Conservation (phyloP, 2,888 invertebrate species). For the Tenodera sinensis region DNA sequence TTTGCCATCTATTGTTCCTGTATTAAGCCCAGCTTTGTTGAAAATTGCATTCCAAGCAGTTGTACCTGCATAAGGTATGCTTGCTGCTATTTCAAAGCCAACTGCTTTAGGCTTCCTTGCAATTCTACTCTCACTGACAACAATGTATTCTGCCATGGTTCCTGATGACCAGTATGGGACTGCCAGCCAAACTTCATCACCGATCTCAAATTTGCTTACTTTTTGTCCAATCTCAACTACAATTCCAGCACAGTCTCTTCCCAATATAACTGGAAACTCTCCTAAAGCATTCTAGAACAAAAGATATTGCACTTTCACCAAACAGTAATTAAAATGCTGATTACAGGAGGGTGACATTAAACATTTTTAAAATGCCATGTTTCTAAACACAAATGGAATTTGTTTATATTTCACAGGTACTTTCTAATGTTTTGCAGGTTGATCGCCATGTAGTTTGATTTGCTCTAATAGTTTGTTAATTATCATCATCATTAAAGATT, state of each 20-base stretch:
- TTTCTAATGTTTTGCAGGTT: too few relatives aligned
- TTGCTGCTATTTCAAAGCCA: constrained; percentile 57
- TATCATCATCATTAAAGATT: too few relatives aligned
- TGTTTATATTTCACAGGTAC: too few relatives aligned
- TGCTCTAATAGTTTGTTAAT: too few relatives aligned
- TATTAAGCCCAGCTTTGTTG: constrained; percentile 47
- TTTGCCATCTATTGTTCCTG: constrained; percentile 50
- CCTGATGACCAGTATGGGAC: constrained; percentile 57
- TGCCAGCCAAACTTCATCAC: constrained; percentile 59
- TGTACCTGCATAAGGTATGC: constrained; percentile 58
- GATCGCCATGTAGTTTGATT: too few relatives aligned
- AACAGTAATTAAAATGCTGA: too few relatives aligned
- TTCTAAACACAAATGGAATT: too few relatives aligned
- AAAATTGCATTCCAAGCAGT: constrained; percentile 53
- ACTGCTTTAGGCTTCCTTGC: constrained; percentile 53
- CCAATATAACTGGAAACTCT: constrained; percentile 55
- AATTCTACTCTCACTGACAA: constrained; percentile 52
- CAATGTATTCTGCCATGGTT: constrained; percentile 53
- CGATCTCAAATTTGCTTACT: constrained; percentile 56
- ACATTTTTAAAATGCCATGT: too few relatives aligned
- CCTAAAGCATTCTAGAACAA: constrained; percentile 39
- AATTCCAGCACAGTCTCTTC: constrained; percentile 60
- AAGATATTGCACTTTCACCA: too few relatives aligned
- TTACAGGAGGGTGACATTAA: too few relatives aligned
- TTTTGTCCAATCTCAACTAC: constrained; percentile 57